These are phyloP conservation scores for Drosophila ercepeae DNA, from an alignment of 1,140 invertebrate genomes.

Conservation along the genomic window DNA sequence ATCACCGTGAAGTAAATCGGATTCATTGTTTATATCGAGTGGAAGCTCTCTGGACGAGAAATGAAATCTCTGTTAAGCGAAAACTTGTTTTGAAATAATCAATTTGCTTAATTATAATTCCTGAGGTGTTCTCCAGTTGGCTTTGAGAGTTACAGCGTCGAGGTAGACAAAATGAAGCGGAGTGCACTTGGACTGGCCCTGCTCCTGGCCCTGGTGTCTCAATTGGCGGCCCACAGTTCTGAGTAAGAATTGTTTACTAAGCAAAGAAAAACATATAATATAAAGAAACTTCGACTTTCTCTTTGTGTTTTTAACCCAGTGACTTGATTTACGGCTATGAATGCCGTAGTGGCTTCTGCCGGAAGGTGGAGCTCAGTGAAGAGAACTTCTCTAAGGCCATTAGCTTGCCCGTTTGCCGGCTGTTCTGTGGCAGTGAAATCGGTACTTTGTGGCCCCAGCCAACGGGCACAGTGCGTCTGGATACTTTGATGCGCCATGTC, in stretches of 20 bases:
- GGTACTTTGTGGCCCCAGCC: conserved; percentile 90
- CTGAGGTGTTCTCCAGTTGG: conserved; percentile 22
- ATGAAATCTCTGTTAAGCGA: conserved; percentile 14
- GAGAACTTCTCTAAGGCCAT: conserved; percentile 84
- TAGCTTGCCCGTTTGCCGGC: conserved; percentile 86
- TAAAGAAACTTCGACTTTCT: conserved; percentile 8
- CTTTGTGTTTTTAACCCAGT: conserved; percentile 19
- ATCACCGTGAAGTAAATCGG: background rate
- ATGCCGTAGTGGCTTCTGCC: conserved; percentile 85
- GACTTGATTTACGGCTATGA: conserved; percentile 85
- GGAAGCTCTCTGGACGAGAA: conserved; percentile 12
- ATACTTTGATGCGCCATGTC: conserved; percentile 86
- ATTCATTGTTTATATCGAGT: conserved; percentile 29
- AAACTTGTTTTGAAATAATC: conserved; percentile 55
- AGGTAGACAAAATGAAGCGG: conserved; percentile 49
- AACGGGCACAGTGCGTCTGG: conserved; percentile 86
- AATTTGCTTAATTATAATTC: conserved; percentile 44
- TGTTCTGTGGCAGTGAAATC: conserved; percentile 86
- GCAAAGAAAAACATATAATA: background rate
- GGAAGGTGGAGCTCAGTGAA: conserved; percentile 84
- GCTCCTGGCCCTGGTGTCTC: conserved; percentile 40
- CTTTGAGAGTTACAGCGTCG: conserved; percentile 23
- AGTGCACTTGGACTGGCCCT: conserved; percentile 26
- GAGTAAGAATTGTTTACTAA: conserved; percentile 43
- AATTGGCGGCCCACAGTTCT: conserved; percentile 15